Evolutionary conservation across 2,888 invertebrate species (phyloP).

Genomic region (Copidosoma aretas): DNA sequence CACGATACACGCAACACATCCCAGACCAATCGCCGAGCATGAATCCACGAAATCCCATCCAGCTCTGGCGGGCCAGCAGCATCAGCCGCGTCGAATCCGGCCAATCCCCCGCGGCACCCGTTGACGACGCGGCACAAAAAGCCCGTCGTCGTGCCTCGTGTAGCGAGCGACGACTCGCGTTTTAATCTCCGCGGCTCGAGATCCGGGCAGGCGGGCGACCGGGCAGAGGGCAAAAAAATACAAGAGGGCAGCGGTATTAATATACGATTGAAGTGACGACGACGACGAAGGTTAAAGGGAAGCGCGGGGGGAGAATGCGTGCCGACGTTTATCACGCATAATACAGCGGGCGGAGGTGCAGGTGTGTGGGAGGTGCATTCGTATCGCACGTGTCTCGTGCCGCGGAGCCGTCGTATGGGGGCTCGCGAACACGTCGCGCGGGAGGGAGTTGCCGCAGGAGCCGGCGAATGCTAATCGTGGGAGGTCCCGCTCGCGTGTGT

Average conservation of each 20-base stretch:
- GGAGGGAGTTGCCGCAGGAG: too few relatives aligned
- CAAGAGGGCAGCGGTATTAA: not conserved
- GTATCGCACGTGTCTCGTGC: slow-evolving; percentile 51
- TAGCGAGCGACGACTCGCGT: not conserved
- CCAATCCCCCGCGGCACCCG: not conserved
- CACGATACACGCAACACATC: not conserved
- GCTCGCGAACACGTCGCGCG: not conserved
- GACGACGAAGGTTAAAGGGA: slow-evolving; percentile 2
- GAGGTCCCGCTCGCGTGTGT: slow-evolving; percentile 54
- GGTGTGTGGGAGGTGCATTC: not conserved
- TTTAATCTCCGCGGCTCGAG: too few relatives aligned
- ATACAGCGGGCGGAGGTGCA: slow-evolving; percentile 13
- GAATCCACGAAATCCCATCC: slow-evolving; percentile 38
- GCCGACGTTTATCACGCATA: slow-evolving; percentile 23
- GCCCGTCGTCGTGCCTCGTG: too few relatives aligned
- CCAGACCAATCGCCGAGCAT: slow-evolving; percentile 29
- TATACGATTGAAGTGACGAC: too few relatives aligned
- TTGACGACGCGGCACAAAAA: not conserved
- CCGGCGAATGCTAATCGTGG: slow-evolving; percentile 49
- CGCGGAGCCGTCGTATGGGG: slow-evolving; percentile 54
- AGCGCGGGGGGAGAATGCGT: slow-evolving; percentile 4
- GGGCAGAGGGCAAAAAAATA: not conserved
- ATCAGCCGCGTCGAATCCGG: slow-evolving; percentile 29
- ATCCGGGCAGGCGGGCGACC: too few relatives aligned
- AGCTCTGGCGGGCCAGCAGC: too few relatives aligned